Evolutionary conservation across 2,113 vertebrate species (phyloP), one percentile per base, ranked within the genome.

Genomic region (Vicugna pacos): DNA sequence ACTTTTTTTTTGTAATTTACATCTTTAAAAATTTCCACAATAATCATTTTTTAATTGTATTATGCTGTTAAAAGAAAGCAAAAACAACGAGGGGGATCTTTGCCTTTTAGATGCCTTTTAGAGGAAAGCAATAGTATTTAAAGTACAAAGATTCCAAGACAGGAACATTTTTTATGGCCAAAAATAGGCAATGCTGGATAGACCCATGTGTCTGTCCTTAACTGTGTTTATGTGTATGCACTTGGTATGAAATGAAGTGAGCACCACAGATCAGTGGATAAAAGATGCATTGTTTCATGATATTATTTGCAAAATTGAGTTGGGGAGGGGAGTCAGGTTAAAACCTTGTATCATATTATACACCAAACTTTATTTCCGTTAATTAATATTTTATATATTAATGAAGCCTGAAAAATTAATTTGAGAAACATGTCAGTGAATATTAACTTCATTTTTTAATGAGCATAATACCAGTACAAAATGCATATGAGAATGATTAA

Each of bases 401-500:
- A 72, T 94, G 28, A 72, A 89, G 54, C 76, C 46, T 88, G 76
- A 73, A 94, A 82, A 89, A 46, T 26, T 72, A 72, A 50, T 54
- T 81, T n/a, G 76, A 46, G 58, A 73, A 69, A 35, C 28, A 65
- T 73, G 79, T 82, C 56, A 17, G 2, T 54, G n/a, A 65, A 32
- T 52, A 42, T 81, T 64, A 64, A 52, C 46, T 89, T 82, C 56
- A 65, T 73, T 54, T 54, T 56, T 72, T 60, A 62, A 38, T 38
- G n/a, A 52, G 46, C n/a, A 46, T 80, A 50, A 81, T 64, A 20
- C n/a, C n/a, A 73, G 76, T 26, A 15, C 19, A 26, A n/a, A 75
- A 22, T 2, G 2, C 48, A 26, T 30, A 32, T 38, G 50, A 84
- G 60, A 84, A 58, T 67, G 56, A 35, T 60, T 30, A 82, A 56